Evolutionary conservation across 2,888 invertebrate species (phyloP), one percentile per base, ranked within the genome.

Genomic region (Crepidodera aurea): DNA sequence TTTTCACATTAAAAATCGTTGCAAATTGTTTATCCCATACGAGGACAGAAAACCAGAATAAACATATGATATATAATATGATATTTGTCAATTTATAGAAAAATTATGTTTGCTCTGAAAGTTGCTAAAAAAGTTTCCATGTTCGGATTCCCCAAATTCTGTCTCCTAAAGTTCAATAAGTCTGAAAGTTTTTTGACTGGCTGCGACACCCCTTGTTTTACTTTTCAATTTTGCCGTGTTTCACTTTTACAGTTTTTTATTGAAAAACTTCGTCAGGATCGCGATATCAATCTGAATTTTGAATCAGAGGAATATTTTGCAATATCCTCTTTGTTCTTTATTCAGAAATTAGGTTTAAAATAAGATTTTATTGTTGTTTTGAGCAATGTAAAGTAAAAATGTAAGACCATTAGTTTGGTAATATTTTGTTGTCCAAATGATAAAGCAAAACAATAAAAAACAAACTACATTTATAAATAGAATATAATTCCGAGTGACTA

Each of bases 181-280:
- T 51, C 40, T 39, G 50, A 48, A 58, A 58, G 57, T 58, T 39
- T 12, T 25, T 48, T 50, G 57, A 50, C 40, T 50, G 22, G 39
- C 16, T 39, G 39, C 39, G 39, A 39, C 48, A 12, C 48, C 48
- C 22, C 48, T 48, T 48, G 48, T 48, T 48, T 48, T 48, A 48
- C 48, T 48, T 48, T 48, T 48, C 48, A 48, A 48, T 44, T 44
- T 39, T 1, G 39, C 39, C 39, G 12, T 39, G 39, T 39, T 44
- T 44, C 44, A 19, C 22, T 16, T 44, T 44, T 44, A 44, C 44
- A 10, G 19, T 44, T 44, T 39, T 44, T 44, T 19, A 44, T 44
- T 44, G 44, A 16, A 19, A 44, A 44, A 44, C 44, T 44, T 44
- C 16, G 12, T 44, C 10, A 44, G 16, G 16, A 12, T 39, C 34